Conservation (phyloP, 1,140 invertebrate genomes). For the Lepidurus apus region DNA sequence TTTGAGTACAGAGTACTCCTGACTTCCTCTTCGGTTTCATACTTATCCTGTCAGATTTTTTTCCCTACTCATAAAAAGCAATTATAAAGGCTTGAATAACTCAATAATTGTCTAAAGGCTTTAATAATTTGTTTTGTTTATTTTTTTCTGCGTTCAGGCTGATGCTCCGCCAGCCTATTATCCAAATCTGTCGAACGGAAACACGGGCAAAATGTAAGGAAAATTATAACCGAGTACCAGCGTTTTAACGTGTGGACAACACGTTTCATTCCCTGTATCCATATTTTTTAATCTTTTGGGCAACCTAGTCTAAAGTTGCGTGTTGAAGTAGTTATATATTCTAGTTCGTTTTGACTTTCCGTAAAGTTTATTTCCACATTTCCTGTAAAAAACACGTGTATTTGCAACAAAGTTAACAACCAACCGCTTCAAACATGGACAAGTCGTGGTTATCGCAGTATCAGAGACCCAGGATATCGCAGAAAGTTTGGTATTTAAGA, state of each 20-base stretch:
- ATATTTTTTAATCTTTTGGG: not conserved
- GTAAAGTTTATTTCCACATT: not conserved
- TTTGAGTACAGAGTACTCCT: too few relatives aligned
- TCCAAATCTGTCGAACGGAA: not conserved
- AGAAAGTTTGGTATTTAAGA: slow-evolving; percentile 58
- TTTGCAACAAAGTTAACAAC: slow-evolving; percentile 1
- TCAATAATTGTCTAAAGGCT: too few relatives aligned
- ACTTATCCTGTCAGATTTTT: too few relatives aligned
- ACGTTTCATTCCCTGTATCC: not conserved
- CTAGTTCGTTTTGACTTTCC: not conserved
- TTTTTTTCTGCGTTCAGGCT: not conserved
- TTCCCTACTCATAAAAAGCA: not conserved
- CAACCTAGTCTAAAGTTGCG: not conserved
- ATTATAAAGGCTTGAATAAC: too few relatives aligned
- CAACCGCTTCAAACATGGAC: not conserved
- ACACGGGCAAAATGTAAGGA: not conserved
- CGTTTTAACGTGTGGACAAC: not conserved
- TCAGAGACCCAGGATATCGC: slow-evolving; percentile 54
- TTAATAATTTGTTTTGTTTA: too few relatives aligned
- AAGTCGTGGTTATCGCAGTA: not conserved
- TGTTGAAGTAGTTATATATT: not conserved
- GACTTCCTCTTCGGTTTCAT: not conserved
- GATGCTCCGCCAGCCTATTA: not conserved
- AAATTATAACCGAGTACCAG: not conserved
- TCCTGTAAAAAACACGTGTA: not conserved